Conservation (phyloP, 2,888 invertebrate species). For the Carabus problematicus region DNA sequence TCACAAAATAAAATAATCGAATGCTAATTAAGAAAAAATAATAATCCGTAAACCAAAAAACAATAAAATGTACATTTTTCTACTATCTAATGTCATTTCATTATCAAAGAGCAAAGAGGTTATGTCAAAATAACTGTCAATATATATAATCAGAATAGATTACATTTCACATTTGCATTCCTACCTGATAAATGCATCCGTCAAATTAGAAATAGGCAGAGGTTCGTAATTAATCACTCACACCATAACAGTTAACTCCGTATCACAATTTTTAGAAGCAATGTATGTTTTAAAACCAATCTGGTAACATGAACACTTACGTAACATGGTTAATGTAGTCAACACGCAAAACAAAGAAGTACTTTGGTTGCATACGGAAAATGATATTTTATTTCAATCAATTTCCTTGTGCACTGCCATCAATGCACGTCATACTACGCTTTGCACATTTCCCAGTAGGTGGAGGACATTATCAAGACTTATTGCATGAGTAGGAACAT, state of each 20-base stretch:
- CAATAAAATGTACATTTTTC: background rate
- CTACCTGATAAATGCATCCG: slow-evolving; percentile 23
- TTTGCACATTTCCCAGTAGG: no score
- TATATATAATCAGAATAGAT: slow-evolving; percentile 11
- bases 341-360: no score
- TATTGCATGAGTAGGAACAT: no score
- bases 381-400: no score
- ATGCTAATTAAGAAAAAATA: slow-evolving; percentile 11
- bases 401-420: no score
- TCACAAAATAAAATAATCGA: no score
- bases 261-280: background rate
- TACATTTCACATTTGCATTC: slow-evolving; percentile 6
- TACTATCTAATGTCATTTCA: slow-evolving; percentile 1
- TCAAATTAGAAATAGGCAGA: background rate
- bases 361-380: no score
- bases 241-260: background rate
- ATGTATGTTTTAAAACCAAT: background rate
- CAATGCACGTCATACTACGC: no score
- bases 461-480: no score
- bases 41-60: background rate
- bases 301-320: no score
- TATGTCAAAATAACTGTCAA: slow-evolving; percentile 3
- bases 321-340: no score
- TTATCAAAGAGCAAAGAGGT: slow-evolving; percentile 22
- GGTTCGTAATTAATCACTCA: slow-evolving; percentile 14